Percentiles rank a stretch among this genome's conserved stretches.
Conservation (phyloP, 2,797 vertebrate species). For the Falco columbarius region DNA sequence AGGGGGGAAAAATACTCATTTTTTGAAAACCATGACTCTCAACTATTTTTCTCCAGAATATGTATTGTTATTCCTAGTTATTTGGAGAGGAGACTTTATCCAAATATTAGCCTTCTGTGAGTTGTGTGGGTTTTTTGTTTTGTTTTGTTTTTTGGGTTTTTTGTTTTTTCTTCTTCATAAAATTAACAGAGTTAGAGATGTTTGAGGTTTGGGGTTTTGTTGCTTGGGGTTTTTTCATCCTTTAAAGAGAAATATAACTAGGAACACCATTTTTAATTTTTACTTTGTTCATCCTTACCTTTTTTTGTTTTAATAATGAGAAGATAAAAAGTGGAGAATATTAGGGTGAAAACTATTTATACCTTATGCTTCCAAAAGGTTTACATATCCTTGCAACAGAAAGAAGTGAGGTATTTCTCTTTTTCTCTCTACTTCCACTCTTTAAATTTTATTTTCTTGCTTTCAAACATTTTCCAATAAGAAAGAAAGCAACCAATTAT, state of each 20-base stretch:
- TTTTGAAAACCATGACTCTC: background rate
- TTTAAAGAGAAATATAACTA: background rate
- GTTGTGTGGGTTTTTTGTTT: no score
- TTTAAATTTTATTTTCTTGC: background rate
- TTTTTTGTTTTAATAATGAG: background rate
- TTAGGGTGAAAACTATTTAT: background rate
- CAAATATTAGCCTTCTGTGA: background rate
- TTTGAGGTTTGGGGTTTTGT: no score
- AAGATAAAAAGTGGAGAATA: background rate
- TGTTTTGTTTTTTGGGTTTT: no score
- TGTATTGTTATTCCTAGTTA: background rate
- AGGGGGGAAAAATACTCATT: background rate
- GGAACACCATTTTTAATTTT: background rate
- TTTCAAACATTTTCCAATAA: background rate
- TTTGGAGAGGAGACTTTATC: background rate
- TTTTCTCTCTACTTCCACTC: background rate
- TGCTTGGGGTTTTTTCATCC: background rate
- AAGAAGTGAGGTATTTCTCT: background rate
- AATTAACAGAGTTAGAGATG: background rate
- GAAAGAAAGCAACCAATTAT: background rate
- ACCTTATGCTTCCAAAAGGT: fast-evolving
- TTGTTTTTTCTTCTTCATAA: background rate
- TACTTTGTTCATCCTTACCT: background rate
- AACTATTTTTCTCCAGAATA: background rate
- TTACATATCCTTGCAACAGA: background rate